Evolutionary conservation across 92 coral and sea anemone genomes (phyloP).

Genomic region (Actinernus sp.): DNA sequence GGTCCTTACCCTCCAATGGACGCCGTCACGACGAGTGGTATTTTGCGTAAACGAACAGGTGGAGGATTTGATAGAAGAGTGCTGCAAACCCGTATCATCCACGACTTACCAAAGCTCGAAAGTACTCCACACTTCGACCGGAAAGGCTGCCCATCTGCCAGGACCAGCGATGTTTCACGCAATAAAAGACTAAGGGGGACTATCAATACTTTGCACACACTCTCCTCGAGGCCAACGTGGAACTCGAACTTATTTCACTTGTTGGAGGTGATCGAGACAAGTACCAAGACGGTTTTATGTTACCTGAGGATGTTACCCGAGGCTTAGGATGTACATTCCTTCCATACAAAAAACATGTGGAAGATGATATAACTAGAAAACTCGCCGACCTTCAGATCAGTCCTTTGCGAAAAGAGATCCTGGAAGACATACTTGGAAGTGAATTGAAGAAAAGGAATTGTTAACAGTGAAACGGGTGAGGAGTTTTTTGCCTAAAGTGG

Average conservation of each 20-base stretch:
- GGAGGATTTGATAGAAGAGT: conserved; percentile 31
- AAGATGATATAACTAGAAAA: conserved; percentile 42
- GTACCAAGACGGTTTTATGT: conserved; percentile 19
- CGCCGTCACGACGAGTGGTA: conserved; percentile 55
- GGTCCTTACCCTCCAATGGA: conserved; percentile 42
- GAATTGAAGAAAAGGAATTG: conserved; percentile 31
- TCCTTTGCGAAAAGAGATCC: conserved; percentile 16
- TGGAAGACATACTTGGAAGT: conserved; percentile 30
- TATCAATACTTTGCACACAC: conserved; percentile 66
- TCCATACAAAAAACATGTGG: conserved; percentile 58
- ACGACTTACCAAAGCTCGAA: conserved; percentile 49
- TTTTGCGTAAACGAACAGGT: conserved; percentile 30
- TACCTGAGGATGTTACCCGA: conserved; percentile 36
- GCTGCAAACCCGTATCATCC: conserved; percentile 18
- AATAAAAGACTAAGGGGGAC: conserved; percentile 23
- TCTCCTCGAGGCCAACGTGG: conserved; percentile 38
- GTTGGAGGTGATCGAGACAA: conserved; percentile 62
- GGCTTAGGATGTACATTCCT: conserved; percentile 33
- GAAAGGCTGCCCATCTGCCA: conserved; percentile 40
- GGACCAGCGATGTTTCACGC: conserved; percentile 60
- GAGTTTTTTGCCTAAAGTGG: conserved; percentile 68
- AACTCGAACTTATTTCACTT: conserved; percentile 24
- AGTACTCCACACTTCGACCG: conserved; percentile 24
- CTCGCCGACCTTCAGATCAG: conserved; percentile 33
- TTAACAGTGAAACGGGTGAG: conserved; percentile 31